Evolutionary conservation across 2,797 vertebrate genomes (phyloP), one percentile per base, ranked within the genome.

Genomic region (Chiloscyllium punctatum): DNA sequence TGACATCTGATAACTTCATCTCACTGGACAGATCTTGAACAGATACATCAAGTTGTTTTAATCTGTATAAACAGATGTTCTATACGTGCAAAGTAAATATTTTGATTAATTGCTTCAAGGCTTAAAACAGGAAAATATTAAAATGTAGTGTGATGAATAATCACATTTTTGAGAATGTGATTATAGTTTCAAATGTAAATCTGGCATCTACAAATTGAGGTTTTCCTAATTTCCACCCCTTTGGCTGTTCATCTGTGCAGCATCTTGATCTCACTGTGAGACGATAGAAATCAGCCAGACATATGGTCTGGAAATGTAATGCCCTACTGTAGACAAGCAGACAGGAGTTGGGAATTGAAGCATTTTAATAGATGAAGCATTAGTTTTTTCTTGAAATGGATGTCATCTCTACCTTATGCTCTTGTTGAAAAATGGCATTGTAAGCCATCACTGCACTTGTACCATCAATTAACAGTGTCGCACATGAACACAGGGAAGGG

Each of bases 61-160:
- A n/a, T 51, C 9, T 66, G 62, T 48, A 84, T 48, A 84, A 84
- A 84, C 82, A 84, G 18, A 92, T 92, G 90, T 27, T 69, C 6
- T 21, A 69, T 42, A 69, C 42, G 23, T 53, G 15, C 3, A 53
- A 53, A n/a, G 69, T 74, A 94, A 16, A 74, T 74, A 33, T 48
- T 72, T 69, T 69, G 37, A 30, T 42, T 37, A 69, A 92, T 92
- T 68, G 21, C 66, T 42, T 92, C 62, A 42, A 23, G n/a, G 21
- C 27, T 68, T 37, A 92, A n/a, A 69, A 9, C 62, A 25, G 18
- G 66, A 69, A 68, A 21, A 92, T 9, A 69, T 92, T 92, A 42
- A 69, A 42, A 68, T 92, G n/a, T 92, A 92, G 21, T 92, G 33
- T 69, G 90, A 92, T 68, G n/a, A 92, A 92, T 69, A 37, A 84